Evolutionary conservation across 2,888 invertebrate genomes (phyloP), one percentile per base, ranked within the genome.

Genomic region (Melikaiella ostensackeni): DNA sequence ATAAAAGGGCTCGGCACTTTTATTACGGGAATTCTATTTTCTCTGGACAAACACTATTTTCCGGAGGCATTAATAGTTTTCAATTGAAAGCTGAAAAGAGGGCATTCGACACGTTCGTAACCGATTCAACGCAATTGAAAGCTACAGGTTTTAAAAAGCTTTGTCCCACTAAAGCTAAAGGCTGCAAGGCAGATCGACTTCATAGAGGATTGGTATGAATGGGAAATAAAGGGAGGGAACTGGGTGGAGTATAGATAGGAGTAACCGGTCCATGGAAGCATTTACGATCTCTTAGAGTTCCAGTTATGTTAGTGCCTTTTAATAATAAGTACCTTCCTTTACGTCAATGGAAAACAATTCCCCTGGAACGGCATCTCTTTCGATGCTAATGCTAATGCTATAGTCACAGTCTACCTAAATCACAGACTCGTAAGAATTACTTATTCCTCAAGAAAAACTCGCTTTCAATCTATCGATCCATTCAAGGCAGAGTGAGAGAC

Each of bases 61-160:
- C 50, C 50, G 30, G 30, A 70, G 30, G 33, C 70, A 70, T 50
- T 70, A 30, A 70, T n/a, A 70, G 50, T 70, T 70, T 66, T 66
- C 66, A 66, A 66, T 66, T 66, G 42, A 46, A 70, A 70, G 50
- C 46, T 46, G 70, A 70, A 70, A 70, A 70, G 46, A 50, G 70
- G 30, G 46, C 30, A 50, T 70, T 70, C 27, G 50, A 70, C 70
- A 66, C 27, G 46, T 66, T 42, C 46, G 66, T 66, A 66, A 66
- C 46, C 66, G 66, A 66, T 66, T 50, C 66, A 66, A 24, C 11
- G n/a, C 46, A 70, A 70, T 70, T 70, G 50, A 50, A 27, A 50
- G 70, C 50, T 50, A 42, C 50, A 70, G 46, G 70, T 50, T 70
- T 70, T 50, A 50, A 70, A 70, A 46, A 70, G 70, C 70, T 70